Percentiles rank a stretch among this genome's conserved stretches.
Evolutionary conservation across 2,113 vertebrate genomes (phyloP).

Genomic region (Athene cunicularia): DNA sequence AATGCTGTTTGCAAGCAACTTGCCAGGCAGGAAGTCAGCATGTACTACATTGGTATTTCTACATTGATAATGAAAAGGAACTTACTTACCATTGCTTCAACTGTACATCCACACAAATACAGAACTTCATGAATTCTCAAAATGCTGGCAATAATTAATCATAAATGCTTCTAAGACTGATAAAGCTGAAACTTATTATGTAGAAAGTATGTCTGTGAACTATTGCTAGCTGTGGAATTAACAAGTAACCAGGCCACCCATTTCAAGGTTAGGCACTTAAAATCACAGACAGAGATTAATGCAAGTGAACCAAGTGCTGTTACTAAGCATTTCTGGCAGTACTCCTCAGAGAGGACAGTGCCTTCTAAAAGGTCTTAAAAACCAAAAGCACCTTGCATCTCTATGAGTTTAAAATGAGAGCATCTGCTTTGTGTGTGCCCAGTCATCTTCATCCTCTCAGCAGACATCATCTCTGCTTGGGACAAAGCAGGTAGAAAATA

Average conservation of each 20-base stretch:
- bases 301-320: not conserved
- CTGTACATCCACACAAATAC: not conserved
- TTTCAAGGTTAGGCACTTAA: not conserved
- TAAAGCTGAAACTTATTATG: not conserved
- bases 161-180: not conserved
- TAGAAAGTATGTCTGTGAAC: not conserved
- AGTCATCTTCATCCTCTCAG: not conserved
- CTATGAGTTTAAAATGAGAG: not conserved
- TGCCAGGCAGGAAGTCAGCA: not conserved
- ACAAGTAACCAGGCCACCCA: not conserved
- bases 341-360: not conserved
- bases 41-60: not conserved
- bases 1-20: not conserved
- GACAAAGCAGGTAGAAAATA: not conserved
- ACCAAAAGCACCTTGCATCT: not conserved
- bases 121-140: not conserved
- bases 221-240: not conserved
- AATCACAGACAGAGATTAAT: not conserved
- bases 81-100: not conserved
- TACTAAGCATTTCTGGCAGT: not conserved
- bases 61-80: not conserved
- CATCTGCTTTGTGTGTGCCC: not conserved
- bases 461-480: not conserved
- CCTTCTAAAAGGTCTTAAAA: not conserved
- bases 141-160: not conserved